These are phyloP conservation scores for Hypselothyrea guttata DNA, from an alignment of 2,888 invertebrate species.

Conservation along the genomic window DNA sequence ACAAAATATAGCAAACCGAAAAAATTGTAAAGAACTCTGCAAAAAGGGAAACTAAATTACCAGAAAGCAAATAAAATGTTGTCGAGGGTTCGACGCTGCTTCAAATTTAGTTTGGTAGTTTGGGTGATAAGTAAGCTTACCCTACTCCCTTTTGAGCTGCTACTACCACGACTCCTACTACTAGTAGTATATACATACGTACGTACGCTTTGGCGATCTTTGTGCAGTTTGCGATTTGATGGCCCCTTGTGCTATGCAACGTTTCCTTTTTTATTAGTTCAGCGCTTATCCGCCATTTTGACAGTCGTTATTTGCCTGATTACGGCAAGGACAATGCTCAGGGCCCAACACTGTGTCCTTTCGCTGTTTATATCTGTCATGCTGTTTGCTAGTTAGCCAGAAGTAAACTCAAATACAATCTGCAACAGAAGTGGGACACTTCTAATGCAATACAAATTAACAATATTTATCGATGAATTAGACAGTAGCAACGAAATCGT, in stretches of 20 bases:
- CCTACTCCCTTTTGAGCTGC: not conserved
- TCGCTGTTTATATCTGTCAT: too few relatives aligned
- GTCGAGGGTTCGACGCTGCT: slow-evolving; percentile 67
- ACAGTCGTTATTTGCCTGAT: slow-evolving; percentile 71
- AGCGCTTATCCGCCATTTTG: slow-evolving; percentile 69
- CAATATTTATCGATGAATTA: too few relatives aligned
- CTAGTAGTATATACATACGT: too few relatives aligned
- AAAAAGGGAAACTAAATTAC: slow-evolving; percentile 68
- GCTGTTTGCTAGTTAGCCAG: too few relatives aligned
- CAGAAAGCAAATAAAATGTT: slow-evolving; percentile 73
- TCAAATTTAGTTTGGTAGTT: slow-evolving; percentile 46
- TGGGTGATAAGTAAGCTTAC: slow-evolving; percentile 50
- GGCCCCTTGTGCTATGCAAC: slow-evolving; percentile 53
- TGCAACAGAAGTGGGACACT: too few relatives aligned
- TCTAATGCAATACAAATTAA: too few relatives aligned
- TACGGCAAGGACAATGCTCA: slow-evolving; percentile 62
- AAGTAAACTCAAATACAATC: too few relatives aligned
- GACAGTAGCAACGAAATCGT: too few relatives aligned
- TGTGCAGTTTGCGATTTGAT: slow-evolving; percentile 56
- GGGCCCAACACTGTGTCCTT: not conserved
- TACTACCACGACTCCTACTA: too few relatives aligned
- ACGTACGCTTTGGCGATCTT: too few relatives aligned
- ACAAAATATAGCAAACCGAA: slow-evolving; percentile 6
- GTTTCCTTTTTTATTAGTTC: slow-evolving; percentile 70
- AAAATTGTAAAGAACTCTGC: slow-evolving; percentile 45